Base-by-base conservation (phyloP, 2,888 invertebrate species). In the Leuctra nigra region DNA sequence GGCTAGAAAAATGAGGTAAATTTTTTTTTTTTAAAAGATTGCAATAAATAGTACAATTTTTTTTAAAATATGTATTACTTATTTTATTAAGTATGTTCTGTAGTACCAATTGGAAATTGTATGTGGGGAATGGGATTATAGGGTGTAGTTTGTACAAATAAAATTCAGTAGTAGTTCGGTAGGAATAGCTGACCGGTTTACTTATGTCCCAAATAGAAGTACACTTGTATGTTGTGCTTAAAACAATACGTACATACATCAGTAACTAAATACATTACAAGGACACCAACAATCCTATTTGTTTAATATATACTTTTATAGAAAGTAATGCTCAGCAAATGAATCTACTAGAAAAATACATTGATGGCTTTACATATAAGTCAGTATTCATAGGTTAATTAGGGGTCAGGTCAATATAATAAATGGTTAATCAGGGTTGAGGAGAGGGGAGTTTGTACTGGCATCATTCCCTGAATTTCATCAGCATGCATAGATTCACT, bases 141-240 rank as follows among this genome's bases (percentile, higher is more conserved):
- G n/a, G n/a, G n/a, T n/a, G n/a, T n/a, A n/a, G n/a, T n/a, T n/a
- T n/a, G n/a, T n/a, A n/a, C n/a, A n/a, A n/a, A n/a, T n/a, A n/a
- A n/a, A n/a, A n/a, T n/a, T n/a, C n/a, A n/a, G n/a, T n/a, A n/a
- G n/a, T n/a, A n/a, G n/a, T n/a, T n/a, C n/a, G n/a, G n/a, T n/a
- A n/a, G n/a, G n/a, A n/a, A n/a, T n/a, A n/a, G n/a, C n/a, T n/a
- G n/a, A n/a, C n/a, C n/a, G n/a, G n/a, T 33, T 54, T 54, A 29
- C 18, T 54, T 54, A 25, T 46, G 33, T 22, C 46, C 54, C 54
- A 44, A n/a, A n/a, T n/a, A n/a, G 33, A 54, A 54, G 54, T 54
- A 54, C 54, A 54, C 44, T 44, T 54, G 41, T 36, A 16, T n/a
- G n/a, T 11, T 46, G 54, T 54, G 54, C 54, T 22, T 22, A 46